phyloP scores from a whole-genome alignment of 1,140 invertebrate species.

The Acyrthosiphon pisum region DNA sequence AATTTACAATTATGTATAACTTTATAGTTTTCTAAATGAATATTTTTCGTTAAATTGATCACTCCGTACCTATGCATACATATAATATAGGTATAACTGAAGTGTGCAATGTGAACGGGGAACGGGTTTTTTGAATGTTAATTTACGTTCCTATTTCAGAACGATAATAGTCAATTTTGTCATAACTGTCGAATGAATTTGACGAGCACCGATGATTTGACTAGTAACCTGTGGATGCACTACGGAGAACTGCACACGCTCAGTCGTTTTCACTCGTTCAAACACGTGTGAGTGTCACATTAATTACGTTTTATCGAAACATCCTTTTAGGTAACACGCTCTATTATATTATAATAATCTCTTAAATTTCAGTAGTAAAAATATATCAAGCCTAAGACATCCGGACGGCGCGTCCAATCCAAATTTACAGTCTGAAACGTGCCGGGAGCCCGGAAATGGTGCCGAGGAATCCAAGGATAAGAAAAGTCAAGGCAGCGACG shows the following conservation, averaged over 20 bases:
- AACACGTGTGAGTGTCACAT: slow-evolving; percentile 24
- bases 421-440: slow-evolving; percentile 69
- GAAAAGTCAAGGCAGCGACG: slow-evolving; percentile 59
- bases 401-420: slow-evolving; percentile 91
- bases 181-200: slow-evolving; percentile 57
- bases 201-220: slow-evolving; percentile 46
- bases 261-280: slow-evolving; percentile 42
- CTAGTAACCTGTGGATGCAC: slow-evolving; percentile 34
- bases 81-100: too few species aligned
- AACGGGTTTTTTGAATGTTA: neutral
- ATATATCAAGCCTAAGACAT: slow-evolving; percentile 80
- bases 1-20: too few species aligned
- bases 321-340: neutral
- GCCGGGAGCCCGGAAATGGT: slow-evolving; percentile 74
- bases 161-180: slow-evolving; percentile 50
- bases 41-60: too few species aligned
- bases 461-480: slow-evolving; percentile 62
- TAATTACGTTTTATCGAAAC: neutral
- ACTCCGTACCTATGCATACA: too few species aligned
- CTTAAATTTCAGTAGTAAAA: slow-evolving; percentile 61
- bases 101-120: too few species aligned
- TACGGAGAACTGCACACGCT: slow-evolving; percentile 45
- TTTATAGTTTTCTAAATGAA: too few species aligned
- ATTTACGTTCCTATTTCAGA: neutral
- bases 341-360: neutral